These are phyloP conservation scores for Dorcus hopei DNA, from an alignment of 2,888 invertebrate species.

Conservation along the genomic window DNA sequence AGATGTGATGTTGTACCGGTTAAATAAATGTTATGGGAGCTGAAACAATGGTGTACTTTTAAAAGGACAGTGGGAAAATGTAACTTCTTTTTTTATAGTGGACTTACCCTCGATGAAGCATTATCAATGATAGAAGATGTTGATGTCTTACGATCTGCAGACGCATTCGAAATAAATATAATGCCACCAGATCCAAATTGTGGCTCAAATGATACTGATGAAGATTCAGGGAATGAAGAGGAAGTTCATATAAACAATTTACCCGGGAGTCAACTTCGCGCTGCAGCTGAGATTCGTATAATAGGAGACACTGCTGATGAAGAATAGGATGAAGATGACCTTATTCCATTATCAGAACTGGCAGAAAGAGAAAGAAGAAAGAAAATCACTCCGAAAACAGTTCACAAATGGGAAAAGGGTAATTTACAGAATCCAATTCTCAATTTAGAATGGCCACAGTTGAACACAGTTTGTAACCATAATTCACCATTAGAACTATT, in stretches of 20 bases:
- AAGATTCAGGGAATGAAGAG: conserved; percentile 20
- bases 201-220: conserved; percentile 12
- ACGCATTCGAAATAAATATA: conserved; percentile 11
- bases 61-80: no score
- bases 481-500: conserved; percentile 4
- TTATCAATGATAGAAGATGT: no score
- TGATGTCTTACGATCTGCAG: neutral
- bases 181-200: conserved; percentile 15
- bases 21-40: no score
- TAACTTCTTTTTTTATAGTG: no score
- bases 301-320: neutral
- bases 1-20: no score
- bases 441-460: neutral
- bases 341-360: neutral
- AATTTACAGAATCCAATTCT: neutral
- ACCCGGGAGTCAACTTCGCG: conserved; percentile 14
- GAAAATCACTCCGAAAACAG: neutral
- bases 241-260: conserved; percentile 17
- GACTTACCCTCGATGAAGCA: no score
- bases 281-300: conserved; percentile 11
- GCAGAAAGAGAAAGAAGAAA: neutral
- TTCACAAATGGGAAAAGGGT: neutral
- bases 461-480: neutral
- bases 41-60: no score
- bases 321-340: neutral